Evolutionary conservation across 2,888 invertebrate genomes (phyloP).

Genomic region (Tridacna gigas): DNA sequence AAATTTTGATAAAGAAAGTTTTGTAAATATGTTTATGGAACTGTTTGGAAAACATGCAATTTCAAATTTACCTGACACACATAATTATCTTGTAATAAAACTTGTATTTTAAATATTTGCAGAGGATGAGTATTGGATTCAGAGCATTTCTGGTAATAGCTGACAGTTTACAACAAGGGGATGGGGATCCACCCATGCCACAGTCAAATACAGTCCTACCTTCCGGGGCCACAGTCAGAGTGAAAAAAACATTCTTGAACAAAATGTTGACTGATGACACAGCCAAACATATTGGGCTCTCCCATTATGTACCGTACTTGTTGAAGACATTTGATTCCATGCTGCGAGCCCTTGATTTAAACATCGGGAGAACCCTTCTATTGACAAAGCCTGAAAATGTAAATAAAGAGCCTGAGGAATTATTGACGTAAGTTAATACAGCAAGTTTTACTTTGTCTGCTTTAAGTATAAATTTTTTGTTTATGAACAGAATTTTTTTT

Average conservation of each 20-base stretch:
- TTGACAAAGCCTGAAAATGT: slow-evolving; percentile 98
- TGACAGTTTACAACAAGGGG: slow-evolving; percentile 98
- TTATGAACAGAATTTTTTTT: no score
- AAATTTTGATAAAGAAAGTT: no score
- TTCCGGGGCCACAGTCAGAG: slow-evolving; percentile 96
- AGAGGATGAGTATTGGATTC: slow-evolving; percentile 98
- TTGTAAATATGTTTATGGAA: no score
- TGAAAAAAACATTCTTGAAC: slow-evolving; percentile 97
- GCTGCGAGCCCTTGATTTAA: slow-evolving; percentile 95
- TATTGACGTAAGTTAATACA: slow-evolving; percentile 82
- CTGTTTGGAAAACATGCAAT: no score
- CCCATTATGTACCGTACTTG: slow-evolving; percentile 97
- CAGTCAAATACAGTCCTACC: slow-evolving; percentile 97
- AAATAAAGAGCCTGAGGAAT: slow-evolving; percentile 90
- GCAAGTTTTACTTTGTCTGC: neutral
- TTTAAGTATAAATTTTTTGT: no score
- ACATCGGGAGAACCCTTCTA: slow-evolving; percentile 98
- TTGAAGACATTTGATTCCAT: slow-evolving; percentile 98
- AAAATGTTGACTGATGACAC: slow-evolving; percentile 94
- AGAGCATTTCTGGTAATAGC: slow-evolving; percentile 99
- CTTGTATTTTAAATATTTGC: slow-evolving; percentile 21
- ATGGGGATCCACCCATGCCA: slow-evolving; percentile 99
- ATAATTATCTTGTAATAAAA: neutral
- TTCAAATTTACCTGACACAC: neutral
- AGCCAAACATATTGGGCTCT: slow-evolving; percentile 98